Evolutionary conservation across 2,888 invertebrate species (phyloP).

Genomic region (Pediacus dermestoides): DNA sequence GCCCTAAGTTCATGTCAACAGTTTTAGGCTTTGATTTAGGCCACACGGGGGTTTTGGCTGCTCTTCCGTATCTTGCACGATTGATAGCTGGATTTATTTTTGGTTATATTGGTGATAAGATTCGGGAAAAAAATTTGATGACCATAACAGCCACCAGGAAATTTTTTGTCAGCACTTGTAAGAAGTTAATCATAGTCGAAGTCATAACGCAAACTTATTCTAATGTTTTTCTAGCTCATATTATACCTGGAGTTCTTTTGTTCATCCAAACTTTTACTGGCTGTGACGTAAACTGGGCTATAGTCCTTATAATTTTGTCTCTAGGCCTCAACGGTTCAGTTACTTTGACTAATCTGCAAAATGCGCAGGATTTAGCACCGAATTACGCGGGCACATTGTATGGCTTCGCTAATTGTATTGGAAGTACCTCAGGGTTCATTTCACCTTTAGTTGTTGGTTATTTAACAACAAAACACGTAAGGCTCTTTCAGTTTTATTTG

Average conservation of each 20-base stretch:
- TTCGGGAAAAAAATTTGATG: slow-evolving; percentile 51
- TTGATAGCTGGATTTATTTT: slow-evolving; percentile 67
- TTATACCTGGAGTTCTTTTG: slow-evolving; percentile 51
- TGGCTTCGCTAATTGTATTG: slow-evolving; percentile 71
- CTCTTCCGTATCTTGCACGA: slow-evolving; percentile 68
- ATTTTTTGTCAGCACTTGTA: slow-evolving; percentile 63
- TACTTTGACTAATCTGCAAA: slow-evolving; percentile 46
- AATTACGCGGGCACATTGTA: slow-evolving; percentile 70
- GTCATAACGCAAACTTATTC: too few species aligned
- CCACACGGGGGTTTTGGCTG: slow-evolving; percentile 67
- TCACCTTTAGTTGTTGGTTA: slow-evolving; percentile 67
- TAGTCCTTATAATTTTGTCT: slow-evolving; percentile 64
- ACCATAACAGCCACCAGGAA: slow-evolving; percentile 60
- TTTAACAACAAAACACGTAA: slow-evolving; percentile 41
- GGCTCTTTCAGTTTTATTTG: not conserved
- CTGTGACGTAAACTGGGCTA: slow-evolving; percentile 60
- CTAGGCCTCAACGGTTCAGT: slow-evolving; percentile 57
- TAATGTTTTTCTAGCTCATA: slow-evolving; percentile 48
- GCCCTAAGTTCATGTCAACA: slow-evolving; percentile 71
- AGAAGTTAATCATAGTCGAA: too few species aligned
- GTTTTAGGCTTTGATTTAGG: slow-evolving; percentile 68
- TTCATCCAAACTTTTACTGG: slow-evolving; percentile 59
- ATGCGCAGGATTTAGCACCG: slow-evolving; percentile 68
- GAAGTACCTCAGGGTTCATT: slow-evolving; percentile 67
- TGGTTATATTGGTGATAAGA: slow-evolving; percentile 65